Evolutionary conservation across 2,888 invertebrate genomes (phyloP).

Genomic region (Yponomeuta cagnagella): DNA sequence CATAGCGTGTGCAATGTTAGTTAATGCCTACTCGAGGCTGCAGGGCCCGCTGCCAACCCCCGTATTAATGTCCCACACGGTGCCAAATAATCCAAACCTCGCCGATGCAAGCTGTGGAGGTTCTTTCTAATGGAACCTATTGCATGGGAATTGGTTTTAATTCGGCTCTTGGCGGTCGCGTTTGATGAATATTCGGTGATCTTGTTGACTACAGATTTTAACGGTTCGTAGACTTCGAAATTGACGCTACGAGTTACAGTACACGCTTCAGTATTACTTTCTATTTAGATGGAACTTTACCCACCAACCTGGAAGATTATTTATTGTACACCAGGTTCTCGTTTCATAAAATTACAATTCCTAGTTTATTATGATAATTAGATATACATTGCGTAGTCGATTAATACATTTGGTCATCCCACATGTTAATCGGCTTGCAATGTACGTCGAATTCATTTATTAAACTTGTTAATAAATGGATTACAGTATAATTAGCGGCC

Average conservation of each 20-base stretch:
- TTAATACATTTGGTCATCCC: no score
- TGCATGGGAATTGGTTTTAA: slow-evolving; percentile 9
- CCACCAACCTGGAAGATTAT: not conserved
- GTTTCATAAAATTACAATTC: no score
- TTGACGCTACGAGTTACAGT: not conserved
- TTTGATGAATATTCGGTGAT: slow-evolving; percentile 3
- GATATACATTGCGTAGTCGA: no score
- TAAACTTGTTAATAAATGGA: no score
- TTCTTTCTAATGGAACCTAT: not conserved
- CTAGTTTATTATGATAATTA: no score
- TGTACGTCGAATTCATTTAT: no score
- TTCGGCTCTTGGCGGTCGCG: not conserved
- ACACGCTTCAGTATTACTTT: no score
- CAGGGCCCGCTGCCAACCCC: slow-evolving; percentile 44
- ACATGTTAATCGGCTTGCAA: no score
- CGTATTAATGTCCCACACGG: slow-evolving; percentile 51
- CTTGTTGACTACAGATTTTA: not conserved
- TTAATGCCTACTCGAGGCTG: slow-evolving; percentile 11
- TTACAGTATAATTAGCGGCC: no score
- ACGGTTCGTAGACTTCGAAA: not conserved
- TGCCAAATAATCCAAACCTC: slow-evolving; percentile 55
- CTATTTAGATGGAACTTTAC: no score
- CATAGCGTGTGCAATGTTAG: slow-evolving; percentile 12
- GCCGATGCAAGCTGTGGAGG: slow-evolving; percentile 8
- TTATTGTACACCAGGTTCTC: not conserved